Evolutionary conservation across 92 coral and sea anemone genomes (phyloP).

Genomic region (Nematostella vectensis): DNA sequence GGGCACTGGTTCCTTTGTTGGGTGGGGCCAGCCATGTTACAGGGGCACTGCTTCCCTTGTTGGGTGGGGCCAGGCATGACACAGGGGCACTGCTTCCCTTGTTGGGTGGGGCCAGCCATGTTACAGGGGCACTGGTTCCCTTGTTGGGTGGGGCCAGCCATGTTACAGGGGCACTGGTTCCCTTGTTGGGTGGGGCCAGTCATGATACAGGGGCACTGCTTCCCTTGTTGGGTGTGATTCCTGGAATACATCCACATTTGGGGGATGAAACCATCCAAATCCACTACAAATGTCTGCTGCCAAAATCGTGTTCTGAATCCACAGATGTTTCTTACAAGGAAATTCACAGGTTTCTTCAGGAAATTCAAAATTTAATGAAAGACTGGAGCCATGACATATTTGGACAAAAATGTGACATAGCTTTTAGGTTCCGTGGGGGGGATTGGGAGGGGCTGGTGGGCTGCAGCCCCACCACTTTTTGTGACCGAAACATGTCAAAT

Average conservation of each 20-base stretch:
- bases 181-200: slow-evolving; percentile 41
- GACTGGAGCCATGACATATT: no score
- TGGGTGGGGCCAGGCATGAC: slow-evolving; percentile 44
- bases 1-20: no score
- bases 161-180: slow-evolving; percentile 76
- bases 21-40: no score
- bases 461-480: no score
- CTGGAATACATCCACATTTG: slow-evolving; percentile 90
- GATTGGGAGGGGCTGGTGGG: no score
- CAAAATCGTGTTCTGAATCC: slow-evolving; percentile 74
- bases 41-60: slow-evolving; percentile 67
- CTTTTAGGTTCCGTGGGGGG: no score
- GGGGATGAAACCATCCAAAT: slow-evolving; percentile 22
- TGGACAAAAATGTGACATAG: no score
- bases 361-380: no score
- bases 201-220: slow-evolving; percentile 78
- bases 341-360: no score
- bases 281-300: slow-evolving; percentile 41
- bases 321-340: slow-evolving; percentile 87
- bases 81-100: slow-evolving; percentile 67
- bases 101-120: slow-evolving; percentile 40
- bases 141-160: slow-evolving; percentile 38
- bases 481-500: no score
- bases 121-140: slow-evolving; percentile 74
- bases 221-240: slow-evolving; percentile 41